These are phyloP conservation scores for Acanthopagrus latus DNA, from an alignment of 2,797 vertebrate species.

Conservation along the genomic window DNA sequence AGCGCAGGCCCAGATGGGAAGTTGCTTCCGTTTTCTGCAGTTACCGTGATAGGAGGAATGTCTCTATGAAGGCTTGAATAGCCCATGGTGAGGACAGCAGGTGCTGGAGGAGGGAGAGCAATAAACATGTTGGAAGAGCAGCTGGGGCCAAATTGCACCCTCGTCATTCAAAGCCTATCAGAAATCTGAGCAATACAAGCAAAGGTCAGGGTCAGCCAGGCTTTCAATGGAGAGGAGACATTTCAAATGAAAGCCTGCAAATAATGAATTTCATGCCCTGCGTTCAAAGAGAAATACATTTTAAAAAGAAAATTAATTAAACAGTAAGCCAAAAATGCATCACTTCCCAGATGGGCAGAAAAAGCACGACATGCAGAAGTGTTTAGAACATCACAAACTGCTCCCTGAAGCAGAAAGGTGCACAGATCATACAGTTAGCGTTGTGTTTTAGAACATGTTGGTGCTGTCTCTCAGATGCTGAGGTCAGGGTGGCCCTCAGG, in stretches of 20 bases:
- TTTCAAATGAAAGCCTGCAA: constrained; percentile 69
- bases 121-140: constrained; percentile 81
- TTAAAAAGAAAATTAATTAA: constrained; percentile 39
- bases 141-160: constrained; percentile 83
- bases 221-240: constrained; percentile 72
- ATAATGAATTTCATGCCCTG: constrained; percentile 67
- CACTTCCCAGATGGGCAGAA: constrained; percentile 9
- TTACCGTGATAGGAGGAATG: constrained; percentile 53
- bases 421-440: background rate
- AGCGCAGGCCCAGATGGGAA: constrained; percentile 29
- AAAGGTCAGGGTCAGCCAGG: constrained; percentile 79
- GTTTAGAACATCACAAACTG: constrained; percentile 18
- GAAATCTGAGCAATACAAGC: constrained; percentile 76
- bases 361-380: constrained; percentile 6
- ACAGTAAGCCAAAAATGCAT: constrained; percentile 41
- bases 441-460: constrained; percentile 26
- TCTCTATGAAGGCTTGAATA: constrained; percentile 65
- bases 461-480: constrained; percentile 54
- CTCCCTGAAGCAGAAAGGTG: constrained; percentile 8
- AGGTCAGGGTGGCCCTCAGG: constrained; percentile 59
- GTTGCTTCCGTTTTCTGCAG: constrained; percentile 39
- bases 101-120: constrained; percentile 73
- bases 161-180: constrained; percentile 82
- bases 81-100: constrained; percentile 73
- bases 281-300: constrained; percentile 47